phyloP scores from a whole-genome alignment of 2,113 vertebrate species.

The Nerophis lumbriciformis region DNA sequence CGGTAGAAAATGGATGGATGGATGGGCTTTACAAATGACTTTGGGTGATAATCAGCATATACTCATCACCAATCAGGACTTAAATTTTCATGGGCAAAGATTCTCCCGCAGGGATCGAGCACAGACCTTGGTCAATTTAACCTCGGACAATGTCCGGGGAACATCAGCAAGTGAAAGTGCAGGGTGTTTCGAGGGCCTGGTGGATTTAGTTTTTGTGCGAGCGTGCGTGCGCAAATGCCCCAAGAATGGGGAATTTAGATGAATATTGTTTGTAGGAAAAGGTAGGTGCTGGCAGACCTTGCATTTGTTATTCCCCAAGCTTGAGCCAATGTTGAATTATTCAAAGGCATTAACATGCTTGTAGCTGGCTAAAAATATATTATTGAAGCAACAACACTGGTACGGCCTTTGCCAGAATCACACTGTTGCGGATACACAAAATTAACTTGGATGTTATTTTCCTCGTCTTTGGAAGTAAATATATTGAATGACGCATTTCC shows the following conservation, averaged over 20 bases:
- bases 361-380: conserved; percentile 40
- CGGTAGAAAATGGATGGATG: no score
- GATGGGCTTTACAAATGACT: conserved; percentile 30
- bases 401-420: conserved; percentile 12
- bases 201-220: conserved; percentile 7
- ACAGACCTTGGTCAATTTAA: conserved; percentile 30
- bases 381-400: conserved; percentile 19
- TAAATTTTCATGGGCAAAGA: conserved; percentile 43
- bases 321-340: conserved; percentile 49
- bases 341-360: conserved; percentile 45
- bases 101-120: conserved; percentile 6
- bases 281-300: conserved; percentile 36
- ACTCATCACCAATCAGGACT: conserved; percentile 13
- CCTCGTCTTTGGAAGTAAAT: conserved; percentile 6
- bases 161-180: conserved; percentile 18
- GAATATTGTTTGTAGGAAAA: conserved; percentile 29
- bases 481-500: not conserved
- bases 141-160: conserved; percentile 36
- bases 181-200: conserved; percentile 7
- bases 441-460: not conserved
- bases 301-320: conserved; percentile 38
- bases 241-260: conserved; percentile 7
- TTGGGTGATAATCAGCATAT: conserved; percentile 21
- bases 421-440: conserved; percentile 8
- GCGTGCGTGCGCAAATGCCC: conserved; percentile 18